Evolutionary conservation across 2,888 invertebrate genomes (phyloP).

Genomic region (Leptopilina myrica): DNA sequence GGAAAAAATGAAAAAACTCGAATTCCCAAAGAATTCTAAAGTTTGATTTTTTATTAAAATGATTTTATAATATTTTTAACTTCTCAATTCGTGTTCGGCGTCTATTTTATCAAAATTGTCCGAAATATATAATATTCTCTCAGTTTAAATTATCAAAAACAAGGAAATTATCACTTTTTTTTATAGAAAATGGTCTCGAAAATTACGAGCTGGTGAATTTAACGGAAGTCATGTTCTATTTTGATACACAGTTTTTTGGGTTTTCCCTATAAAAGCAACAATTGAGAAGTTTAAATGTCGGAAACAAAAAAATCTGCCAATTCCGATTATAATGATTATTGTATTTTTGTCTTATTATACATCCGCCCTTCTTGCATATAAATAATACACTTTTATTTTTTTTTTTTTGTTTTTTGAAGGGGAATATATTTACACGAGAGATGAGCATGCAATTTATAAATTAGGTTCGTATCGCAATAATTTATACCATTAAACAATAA

Average conservation of each 20-base stretch:
- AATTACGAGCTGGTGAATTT: not conserved
- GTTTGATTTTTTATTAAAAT: not conserved
- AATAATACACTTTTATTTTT: conserved; percentile 2
- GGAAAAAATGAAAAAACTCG: conserved; percentile 14
- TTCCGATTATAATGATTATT: conserved; percentile 26
- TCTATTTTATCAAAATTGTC: not conserved
- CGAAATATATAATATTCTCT: not conserved
- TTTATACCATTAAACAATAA: conserved; percentile 26
- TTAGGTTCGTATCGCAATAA: conserved; percentile 14
- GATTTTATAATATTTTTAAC: conserved; percentile 25
- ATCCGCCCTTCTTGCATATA: conserved; percentile 7
- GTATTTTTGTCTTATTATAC: conserved; percentile 19
- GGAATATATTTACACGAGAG: conserved; percentile 31
- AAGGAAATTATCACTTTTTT: not conserved
- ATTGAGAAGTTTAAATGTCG: not conserved
- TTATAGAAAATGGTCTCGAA: not conserved
- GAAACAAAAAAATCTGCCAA: not conserved
- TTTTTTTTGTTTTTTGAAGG: not conserved
- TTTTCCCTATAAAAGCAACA: conserved; percentile 15
- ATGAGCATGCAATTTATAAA: conserved; percentile 11
- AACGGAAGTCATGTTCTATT: not conserved
- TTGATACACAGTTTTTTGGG: not conserved
- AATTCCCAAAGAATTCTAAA: too few species aligned
- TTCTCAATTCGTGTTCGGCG: conserved; percentile 36
- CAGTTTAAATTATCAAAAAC: not conserved